These are phyloP conservation scores for Mimas tiliae DNA, from an alignment of 2,888 invertebrate species.

Conservation along the genomic window DNA sequence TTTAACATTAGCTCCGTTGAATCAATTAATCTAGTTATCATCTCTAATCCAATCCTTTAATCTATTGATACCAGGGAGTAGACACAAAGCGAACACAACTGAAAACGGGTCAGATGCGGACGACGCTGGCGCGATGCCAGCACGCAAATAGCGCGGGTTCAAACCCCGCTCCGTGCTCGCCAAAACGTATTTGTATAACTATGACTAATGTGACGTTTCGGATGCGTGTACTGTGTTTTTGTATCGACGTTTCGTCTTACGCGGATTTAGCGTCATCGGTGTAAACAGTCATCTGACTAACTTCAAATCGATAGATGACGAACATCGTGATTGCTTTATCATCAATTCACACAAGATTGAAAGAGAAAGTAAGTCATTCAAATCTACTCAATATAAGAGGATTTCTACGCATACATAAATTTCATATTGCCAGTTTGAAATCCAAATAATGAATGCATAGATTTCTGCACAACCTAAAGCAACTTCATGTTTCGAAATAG, in stretches of 20 bases:
- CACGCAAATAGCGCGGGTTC: constrained; percentile 75
- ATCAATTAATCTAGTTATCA: not conserved
- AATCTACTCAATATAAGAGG: not conserved
- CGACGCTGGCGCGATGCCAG: constrained; percentile 66
- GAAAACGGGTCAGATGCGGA: constrained; percentile 64
- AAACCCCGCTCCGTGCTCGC: constrained; percentile 69
- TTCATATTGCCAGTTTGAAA: not conserved
- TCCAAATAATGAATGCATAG: not conserved
- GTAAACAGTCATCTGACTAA: not conserved
- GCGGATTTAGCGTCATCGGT: constrained; percentile 4
- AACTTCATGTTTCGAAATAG: not conserved
- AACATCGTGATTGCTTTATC: not conserved
- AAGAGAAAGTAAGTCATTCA: not conserved
- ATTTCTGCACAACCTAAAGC: not conserved
- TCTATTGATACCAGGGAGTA: constrained; percentile 19
- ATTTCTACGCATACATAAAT: not conserved
- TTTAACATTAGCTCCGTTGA: not conserved
- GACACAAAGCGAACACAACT: constrained; percentile 43
- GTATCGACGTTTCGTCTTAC: constrained; percentile 3
- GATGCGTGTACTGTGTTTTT: not conserved
- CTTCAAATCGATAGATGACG: not conserved
- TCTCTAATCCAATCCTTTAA: constrained; percentile 9
- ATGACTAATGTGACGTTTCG: constrained; percentile 57
- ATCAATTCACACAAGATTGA: not conserved
- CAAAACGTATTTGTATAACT: constrained; percentile 69